Base-by-base conservation (phyloP, 2,888 invertebrate species). In the Cheilosia grossa region DNA sequence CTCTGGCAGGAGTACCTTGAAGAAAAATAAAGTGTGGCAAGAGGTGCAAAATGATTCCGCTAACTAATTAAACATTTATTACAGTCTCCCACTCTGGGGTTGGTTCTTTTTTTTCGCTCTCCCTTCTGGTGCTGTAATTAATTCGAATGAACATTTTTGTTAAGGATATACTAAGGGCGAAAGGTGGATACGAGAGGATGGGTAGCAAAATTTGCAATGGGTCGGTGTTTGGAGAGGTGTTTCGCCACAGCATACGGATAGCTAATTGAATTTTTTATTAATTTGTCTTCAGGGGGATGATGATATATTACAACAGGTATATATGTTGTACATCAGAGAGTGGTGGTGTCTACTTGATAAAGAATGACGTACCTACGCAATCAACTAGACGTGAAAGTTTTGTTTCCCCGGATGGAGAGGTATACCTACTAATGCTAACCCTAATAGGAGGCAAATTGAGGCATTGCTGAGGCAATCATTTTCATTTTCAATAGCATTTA, bases 31-130 rank as follows among this genome's bases (percentile, higher is more conserved):
- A 59, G 51, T 63, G 27, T 61, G 56, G 75, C 63, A 56, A 58
- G 70, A 80, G 72, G 75, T 75, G 75, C 85, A 75, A 70, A 74
- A 80, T 80, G 72, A 70, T 61, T 75, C 47, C 66, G 67, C 63
- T 75, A 81, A 56, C 85, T 85, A 85, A 85, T 85, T 85, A 85
- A 81, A 77, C 81, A 85, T 81, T 85, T 80, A 85, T 80, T 80
- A 70, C 75, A 72, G 53, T 53, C 70, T 66, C 61, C n/a, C 44
- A 17, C 44, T 44, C 59, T 19, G 17, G 21, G 10, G 24, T 27
- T 64, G 27, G 61, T 59, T 33, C 13, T 47, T 59, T 58, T 56
- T 59, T 40, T 37, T 13, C 2, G 30, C 30, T 30, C 30, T 9
- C 30, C 9, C 37, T 37, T 40, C 40, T 67, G 47, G 27, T 53